These are phyloP conservation scores for Parapsyche elsis DNA, from an alignment of 1,140 invertebrate genomes.

Conservation along the genomic window DNA sequence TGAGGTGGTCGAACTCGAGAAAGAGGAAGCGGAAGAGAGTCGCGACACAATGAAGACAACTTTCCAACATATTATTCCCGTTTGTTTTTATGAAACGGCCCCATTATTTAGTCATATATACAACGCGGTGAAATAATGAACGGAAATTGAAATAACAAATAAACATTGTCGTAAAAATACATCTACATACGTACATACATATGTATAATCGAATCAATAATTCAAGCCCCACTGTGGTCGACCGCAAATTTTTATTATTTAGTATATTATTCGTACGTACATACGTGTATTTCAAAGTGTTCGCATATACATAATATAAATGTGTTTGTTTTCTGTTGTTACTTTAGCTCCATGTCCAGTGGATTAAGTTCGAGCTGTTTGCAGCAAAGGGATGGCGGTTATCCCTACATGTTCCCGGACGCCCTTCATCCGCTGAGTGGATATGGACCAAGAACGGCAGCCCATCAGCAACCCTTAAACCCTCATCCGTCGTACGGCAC, in stretches of 20 bases:
- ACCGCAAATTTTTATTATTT: too few relatives aligned
- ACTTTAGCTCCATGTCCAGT: slow-evolving; percentile 82
- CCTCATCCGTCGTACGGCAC: slow-evolving; percentile 70
- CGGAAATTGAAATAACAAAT: too few relatives aligned
- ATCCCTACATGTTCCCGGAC: slow-evolving; percentile 96
- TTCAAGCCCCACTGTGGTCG: too few relatives aligned
- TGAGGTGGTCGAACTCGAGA: neutral
- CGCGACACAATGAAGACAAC: slow-evolving; percentile 38
- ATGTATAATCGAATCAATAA: too few relatives aligned
- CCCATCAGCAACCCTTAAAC: slow-evolving; percentile 71
- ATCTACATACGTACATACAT: too few relatives aligned
- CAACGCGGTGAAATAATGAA: too few relatives aligned
- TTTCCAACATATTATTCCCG: slow-evolving; percentile 30
- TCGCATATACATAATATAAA: neutral
- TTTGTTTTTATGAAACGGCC: slow-evolving; percentile 12
- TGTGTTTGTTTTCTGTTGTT: neutral
- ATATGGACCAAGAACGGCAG: slow-evolving; percentile 72
- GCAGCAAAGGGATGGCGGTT: slow-evolving; percentile 86
- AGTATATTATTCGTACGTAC: too few relatives aligned
- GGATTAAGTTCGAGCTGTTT: slow-evolving; percentile 88
- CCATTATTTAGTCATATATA: neutral
- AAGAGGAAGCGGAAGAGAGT: neutral
- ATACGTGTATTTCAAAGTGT: neutral
- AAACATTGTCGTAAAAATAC: too few relatives aligned
- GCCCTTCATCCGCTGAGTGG: slow-evolving; percentile 82